A percentile compares a stretch with the other conserved stretches of the same genome.
Evolutionary conservation across 1,140 invertebrate genomes (phyloP).

Genomic region (Macrocentrus cingulum): DNA sequence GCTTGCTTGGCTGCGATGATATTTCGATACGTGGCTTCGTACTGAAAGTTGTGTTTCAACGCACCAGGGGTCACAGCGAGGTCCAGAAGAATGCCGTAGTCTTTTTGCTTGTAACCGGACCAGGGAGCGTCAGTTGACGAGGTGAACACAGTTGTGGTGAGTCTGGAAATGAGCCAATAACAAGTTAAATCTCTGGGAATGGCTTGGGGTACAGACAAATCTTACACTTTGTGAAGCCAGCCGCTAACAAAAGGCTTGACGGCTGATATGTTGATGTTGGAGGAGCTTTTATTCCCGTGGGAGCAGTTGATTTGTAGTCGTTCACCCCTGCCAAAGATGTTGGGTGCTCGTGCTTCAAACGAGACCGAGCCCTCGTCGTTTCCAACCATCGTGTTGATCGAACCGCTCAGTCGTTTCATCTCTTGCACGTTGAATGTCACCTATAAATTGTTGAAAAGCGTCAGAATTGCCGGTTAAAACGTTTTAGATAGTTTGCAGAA

Average conservation of each 20-base stretch:
- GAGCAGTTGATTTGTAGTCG: slow-evolving; percentile 73
- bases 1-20: slow-evolving; percentile 65
- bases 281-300: slow-evolving; percentile 71
- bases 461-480: background rate
- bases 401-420: slow-evolving; percentile 71
- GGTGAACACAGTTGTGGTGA: slow-evolving; percentile 71
- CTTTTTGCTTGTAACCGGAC: slow-evolving; percentile 75
- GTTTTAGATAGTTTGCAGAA: background rate
- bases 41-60: slow-evolving; percentile 76
- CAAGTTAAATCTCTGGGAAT: no score
- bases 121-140: slow-evolving; percentile 73
- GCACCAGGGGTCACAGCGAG: slow-evolving; percentile 65
- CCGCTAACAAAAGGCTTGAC: slow-evolving; percentile 72
- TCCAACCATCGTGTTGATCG: slow-evolving; percentile 79
- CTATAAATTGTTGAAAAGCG: slow-evolving; percentile 46
- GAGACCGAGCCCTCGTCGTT: slow-evolving; percentile 83
- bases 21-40: slow-evolving; percentile 80
- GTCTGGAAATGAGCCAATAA: slow-evolving; percentile 57
- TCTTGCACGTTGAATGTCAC: slow-evolving; percentile 83
- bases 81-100: slow-evolving; percentile 68
- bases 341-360: slow-evolving; percentile 72
- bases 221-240: slow-evolving; percentile 50
- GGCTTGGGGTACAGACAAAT: no score
- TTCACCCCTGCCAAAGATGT: slow-evolving; percentile 82
- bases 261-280: slow-evolving; percentile 72